Base-by-base conservation (phyloP, 2,888 invertebrate genomes). In the Bellardia bayeri region DNA sequence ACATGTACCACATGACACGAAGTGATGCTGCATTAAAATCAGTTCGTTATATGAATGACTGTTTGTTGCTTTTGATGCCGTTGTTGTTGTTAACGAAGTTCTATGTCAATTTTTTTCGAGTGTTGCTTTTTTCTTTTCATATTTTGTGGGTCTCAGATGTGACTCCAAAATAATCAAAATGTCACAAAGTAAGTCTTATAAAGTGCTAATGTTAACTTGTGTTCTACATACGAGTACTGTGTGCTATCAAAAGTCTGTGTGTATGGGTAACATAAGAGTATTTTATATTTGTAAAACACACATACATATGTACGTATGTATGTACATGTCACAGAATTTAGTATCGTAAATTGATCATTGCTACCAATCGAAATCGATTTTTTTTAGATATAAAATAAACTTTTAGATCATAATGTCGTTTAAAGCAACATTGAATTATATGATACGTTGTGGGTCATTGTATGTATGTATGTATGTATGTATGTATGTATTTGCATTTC, bases 121-220 rank as follows among this genome's bases (percentile, higher is more conserved):
- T 51, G 45, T 54, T 23, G 16, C 30, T n/a, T 16, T 13, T n/a
- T 42, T 74, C 3, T 49, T 69, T 42, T 61, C 23, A 33, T n/a
- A 30, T 45, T 85, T 74, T 51, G 51, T 33, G 69, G 49, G 42
- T 45, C 61, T 74, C 66, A 72, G 74, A 40, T 74, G 81, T 82
- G 74, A 86, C 72, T 68, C 16, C 51, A 49, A 61, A 86, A 74
- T 75, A 68, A 78, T 72, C 78, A 51, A 86, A 86, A 86, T 82
- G 78, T 82, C 82, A 86, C 86, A 68, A 72, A 86, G 69, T 78
- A 78, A 72, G 61, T 68, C 72, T 78, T 72, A 82, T 82, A 78
- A 82, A 78, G 78, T 85, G 76, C 76, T 81, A 85, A 85, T 66
- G 81, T 58, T 81, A 71, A 76, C 71, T 85, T 71, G 63, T 66